phyloP scores from a whole-genome alignment of 35 echinoderm and acorn worm species.

The Patiria miniata region DNA sequence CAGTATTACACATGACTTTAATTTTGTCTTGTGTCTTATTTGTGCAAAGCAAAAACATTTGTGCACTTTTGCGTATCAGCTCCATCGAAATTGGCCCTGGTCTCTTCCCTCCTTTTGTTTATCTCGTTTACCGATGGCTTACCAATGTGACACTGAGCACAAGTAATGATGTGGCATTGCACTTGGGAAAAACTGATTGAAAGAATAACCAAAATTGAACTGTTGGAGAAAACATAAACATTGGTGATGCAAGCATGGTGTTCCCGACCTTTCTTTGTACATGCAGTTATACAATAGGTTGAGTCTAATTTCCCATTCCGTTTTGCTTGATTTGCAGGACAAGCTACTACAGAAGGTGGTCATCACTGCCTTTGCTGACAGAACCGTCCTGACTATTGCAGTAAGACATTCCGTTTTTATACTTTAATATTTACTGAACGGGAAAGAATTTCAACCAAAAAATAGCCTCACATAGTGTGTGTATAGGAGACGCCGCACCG shows the following conservation, averaged over 20 bases:
- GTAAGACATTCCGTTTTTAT: neutral
- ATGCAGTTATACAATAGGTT: no score
- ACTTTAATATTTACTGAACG: neutral
- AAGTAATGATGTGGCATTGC: neutral
- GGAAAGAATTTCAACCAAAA: neutral
- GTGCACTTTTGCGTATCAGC: no score
- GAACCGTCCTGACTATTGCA: conserved; percentile 80
- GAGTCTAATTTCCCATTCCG: neutral
- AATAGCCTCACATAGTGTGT: neutral
- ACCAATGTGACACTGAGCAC: no score
- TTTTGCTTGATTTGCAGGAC: conserved; percentile 50
- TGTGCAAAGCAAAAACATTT: no score
- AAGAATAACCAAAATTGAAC: no score
- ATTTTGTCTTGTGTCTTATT: no score
- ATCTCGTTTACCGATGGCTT: no score
- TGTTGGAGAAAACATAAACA: no score
- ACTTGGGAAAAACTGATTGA: neutral
- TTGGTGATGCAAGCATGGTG: neutral
- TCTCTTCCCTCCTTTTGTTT: no score
- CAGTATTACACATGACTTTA: no score
- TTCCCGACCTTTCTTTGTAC: no score
- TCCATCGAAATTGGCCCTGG: no score
- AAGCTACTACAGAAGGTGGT: conserved; percentile 62
- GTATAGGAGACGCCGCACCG: neutral
- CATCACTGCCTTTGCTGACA: conserved; percentile 52